Percentiles rank a stretch among this genome's conserved stretches.
Conservation (phyloP, 2,888 invertebrate genomes). For the Sacculina carcini region DNA sequence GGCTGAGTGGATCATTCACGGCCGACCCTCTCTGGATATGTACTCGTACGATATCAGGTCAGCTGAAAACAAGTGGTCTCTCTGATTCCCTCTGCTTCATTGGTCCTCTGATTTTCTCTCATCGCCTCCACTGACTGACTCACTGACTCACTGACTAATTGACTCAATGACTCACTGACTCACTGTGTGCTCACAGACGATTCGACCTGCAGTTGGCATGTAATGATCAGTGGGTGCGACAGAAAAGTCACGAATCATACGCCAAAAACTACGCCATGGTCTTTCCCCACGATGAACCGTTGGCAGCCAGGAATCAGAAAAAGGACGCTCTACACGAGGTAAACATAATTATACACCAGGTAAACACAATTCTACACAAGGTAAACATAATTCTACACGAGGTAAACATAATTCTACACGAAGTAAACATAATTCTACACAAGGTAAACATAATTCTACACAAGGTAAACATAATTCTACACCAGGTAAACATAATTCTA, state of each 20-base stretch:
- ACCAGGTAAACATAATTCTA: too few relatives aligned
- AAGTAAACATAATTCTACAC: too few relatives aligned
- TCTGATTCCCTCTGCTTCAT: neutral
- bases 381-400: too few relatives aligned
- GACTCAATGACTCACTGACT: too few relatives aligned
- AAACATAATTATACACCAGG: too few relatives aligned
- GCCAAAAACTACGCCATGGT: constrained; percentile 56
- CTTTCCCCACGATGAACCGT: constrained; percentile 54
- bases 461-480: too few relatives aligned
- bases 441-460: too few relatives aligned
- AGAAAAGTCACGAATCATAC: constrained; percentile 70
- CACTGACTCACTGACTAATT: too few relatives aligned
- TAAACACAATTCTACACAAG: too few relatives aligned
- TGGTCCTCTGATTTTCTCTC: neutral
- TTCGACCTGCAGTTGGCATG: constrained; percentile 45
- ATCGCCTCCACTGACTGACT: too few relatives aligned
- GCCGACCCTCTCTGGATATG: constrained; percentile 60
- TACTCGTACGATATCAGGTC: constrained; percentile 54
- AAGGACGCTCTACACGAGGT: constrained; percentile 39
- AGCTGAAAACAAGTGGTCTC: neutral
- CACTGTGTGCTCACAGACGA: constrained; percentile 21
- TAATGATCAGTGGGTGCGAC: constrained; percentile 44
- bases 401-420: too few relatives aligned
- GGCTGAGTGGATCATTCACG: constrained; percentile 56
- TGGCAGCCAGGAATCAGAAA: constrained; percentile 46